These are phyloP conservation scores for Rotaria sp. DNA, from an alignment of 2,888 invertebrate species.

Conservation along the genomic window DNA sequence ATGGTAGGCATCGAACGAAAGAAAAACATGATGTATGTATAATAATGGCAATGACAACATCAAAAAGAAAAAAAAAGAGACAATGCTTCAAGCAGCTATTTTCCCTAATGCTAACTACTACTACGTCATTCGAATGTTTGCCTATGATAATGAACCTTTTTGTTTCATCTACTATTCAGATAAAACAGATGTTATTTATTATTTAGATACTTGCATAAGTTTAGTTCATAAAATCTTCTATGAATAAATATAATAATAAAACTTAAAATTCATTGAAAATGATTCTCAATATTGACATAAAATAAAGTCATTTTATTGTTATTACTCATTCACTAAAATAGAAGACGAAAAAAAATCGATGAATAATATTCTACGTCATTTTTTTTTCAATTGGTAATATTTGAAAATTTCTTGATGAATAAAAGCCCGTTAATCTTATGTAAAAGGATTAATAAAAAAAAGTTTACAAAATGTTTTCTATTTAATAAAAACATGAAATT, in stretches of 20 bases:
- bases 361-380: too few species aligned
- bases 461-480: too few species aligned
- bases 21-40: neutral
- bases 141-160: neutral
- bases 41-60: slow-evolving; percentile 14
- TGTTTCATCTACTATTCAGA: neutral
- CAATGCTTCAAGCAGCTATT: neutral
- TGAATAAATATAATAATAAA: neutral
- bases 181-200: neutral
- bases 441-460: too few species aligned
- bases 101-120: neutral
- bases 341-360: too few species aligned
- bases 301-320: too few species aligned
- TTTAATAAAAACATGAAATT: too few species aligned
- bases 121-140: neutral
- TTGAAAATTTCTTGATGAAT: too few species aligned
- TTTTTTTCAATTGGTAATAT: too few species aligned
- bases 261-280: neutral
- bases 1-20: neutral
- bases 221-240: neutral
- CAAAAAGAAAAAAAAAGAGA: neutral
- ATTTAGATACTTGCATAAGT: neutral
- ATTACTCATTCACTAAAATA: too few species aligned
- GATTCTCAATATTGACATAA: too few species aligned
- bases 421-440: too few species aligned